These are phyloP conservation scores for Crenuchus spilurus DNA, from an alignment of 2,797 vertebrate genomes.

Conservation along the genomic window DNA sequence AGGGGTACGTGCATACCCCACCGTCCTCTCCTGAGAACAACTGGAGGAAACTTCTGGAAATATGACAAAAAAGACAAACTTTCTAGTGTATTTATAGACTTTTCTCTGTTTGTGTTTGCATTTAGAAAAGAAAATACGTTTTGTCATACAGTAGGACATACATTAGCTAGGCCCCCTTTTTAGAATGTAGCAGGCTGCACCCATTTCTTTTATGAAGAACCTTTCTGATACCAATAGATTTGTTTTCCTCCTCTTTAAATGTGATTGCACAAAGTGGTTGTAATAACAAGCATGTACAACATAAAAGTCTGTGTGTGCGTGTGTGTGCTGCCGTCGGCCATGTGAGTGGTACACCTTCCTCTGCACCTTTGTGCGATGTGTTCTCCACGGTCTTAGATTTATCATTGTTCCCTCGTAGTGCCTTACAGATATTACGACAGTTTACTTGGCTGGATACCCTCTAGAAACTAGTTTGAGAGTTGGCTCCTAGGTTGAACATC, in stretches of 20 bases:
- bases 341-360: slow-evolving; percentile 79
- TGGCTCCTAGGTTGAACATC: slow-evolving; percentile 70
- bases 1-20: slow-evolving; percentile 38
- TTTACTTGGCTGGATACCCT: slow-evolving; percentile 86
- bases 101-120: slow-evolving; percentile 70
- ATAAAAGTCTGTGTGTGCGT: slow-evolving; percentile 82
- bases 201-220: slow-evolving; percentile 80
- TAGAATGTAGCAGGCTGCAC: slow-evolving; percentile 92
- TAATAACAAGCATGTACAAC: slow-evolving; percentile 91
- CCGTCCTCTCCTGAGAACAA: slow-evolving; percentile 60
- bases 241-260: slow-evolving; percentile 75
- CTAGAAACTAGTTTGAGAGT: slow-evolving; percentile 77
- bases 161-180: slow-evolving; percentile 79
- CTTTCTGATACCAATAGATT: slow-evolving; percentile 89
- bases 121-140: slow-evolving; percentile 74
- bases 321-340: slow-evolving; percentile 79
- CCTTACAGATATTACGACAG: slow-evolving; percentile 93
- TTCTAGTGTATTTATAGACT: slow-evolving; percentile 86
- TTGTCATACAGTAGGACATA: slow-evolving; percentile 75
- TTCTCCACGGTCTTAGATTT: slow-evolving; percentile 84
- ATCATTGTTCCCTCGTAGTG: slow-evolving; percentile 96
- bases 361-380: slow-evolving; percentile 70
- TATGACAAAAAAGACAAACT: slow-evolving; percentile 79
- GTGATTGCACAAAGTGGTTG: slow-evolving; percentile 94
- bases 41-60: slow-evolving; percentile 79